Evolutionary conservation across 2,113 vertebrate genomes (phyloP), one percentile per base, ranked within the genome.

Genomic region (Macrotus californicus): DNA sequence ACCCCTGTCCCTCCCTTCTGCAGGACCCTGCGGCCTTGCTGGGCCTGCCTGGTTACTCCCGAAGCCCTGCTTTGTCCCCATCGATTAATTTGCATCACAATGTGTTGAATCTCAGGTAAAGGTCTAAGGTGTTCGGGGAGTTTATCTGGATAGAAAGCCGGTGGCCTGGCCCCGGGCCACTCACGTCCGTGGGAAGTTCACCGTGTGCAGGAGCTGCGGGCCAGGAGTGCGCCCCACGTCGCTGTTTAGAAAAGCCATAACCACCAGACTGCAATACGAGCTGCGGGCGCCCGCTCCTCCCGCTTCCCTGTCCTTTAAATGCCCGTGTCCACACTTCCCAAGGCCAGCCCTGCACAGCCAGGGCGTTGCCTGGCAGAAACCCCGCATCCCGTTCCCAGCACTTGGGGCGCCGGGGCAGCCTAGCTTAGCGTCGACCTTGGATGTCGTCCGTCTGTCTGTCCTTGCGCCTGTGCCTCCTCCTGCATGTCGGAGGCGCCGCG

Each of bases 401-500:
- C 99, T 98, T 99, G 99, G 98, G 97, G 97, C 98, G 98, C 86
- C 97, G 43, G 64, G 41, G 91, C 77, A 19, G 61, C 96, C 14
- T 26, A 83, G 97, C 94, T 77, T 95, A 98, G 89, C 96, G 97
- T 97, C 98, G 97, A 98, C 96, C 98, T 98, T 98, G 98, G 98
- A 94, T 98, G 98, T 99, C 97, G 96, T 98, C 96, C 97, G 82
- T 96, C 97, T 96, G 98, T 99, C 98, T 98, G 98, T 98, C 98
- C 98, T 97, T 96, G 72, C 98, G 98, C 98, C 97, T 98, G 98
- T 98, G 98, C 97, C 98, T 89, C 98, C 98, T 98, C 98, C 98
- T 99, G 99, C 99, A 99, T 99, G 99, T 98, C 94, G 95, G 98
- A 98, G 98, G 98, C 97, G 98, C 96, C 92, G 92, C 98, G 98